Conservation (phyloP, 2,888 invertebrate species). For the Amphipyra tragopoginis region DNA sequence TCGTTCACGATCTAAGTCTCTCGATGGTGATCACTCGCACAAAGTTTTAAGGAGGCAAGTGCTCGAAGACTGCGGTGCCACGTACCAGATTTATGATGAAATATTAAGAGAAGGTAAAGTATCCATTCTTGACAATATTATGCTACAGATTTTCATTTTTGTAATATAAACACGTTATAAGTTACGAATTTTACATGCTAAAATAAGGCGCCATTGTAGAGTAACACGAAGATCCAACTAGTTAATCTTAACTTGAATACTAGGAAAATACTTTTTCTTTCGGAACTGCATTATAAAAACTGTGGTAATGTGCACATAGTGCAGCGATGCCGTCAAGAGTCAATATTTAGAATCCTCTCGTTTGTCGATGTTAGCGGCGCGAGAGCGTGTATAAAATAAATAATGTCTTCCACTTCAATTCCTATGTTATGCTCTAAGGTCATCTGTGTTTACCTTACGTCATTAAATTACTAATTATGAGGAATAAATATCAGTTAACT, state of each 20-base stretch:
- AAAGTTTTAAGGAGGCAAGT: slow-evolving; percentile 78
- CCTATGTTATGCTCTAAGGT: slow-evolving; percentile 52
- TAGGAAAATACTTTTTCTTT: background rate
- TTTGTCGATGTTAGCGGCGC: slow-evolving; percentile 24
- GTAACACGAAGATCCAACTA: too few relatives aligned
- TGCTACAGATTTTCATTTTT: background rate
- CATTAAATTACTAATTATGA: slow-evolving; percentile 14
- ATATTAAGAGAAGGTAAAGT: slow-evolving; percentile 90
- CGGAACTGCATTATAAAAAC: slow-evolving; percentile 3
- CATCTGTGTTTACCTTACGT: slow-evolving; percentile 33
- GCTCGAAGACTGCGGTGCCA: slow-evolving; percentile 94
- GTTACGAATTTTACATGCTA: too few relatives aligned
- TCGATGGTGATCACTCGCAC: slow-evolving; percentile 91
- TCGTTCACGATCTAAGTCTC: slow-evolving; percentile 93
- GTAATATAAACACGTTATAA: background rate
- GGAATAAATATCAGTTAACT: slow-evolving; percentile 19
- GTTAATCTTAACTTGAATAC: background rate
- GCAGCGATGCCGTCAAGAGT: slow-evolving; percentile 1
- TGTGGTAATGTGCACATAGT: slow-evolving; percentile 1
- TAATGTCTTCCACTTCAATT: slow-evolving; percentile 54
- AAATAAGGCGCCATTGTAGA: too few relatives aligned
- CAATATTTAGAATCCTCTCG: slow-evolving; percentile 47
- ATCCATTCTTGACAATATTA: slow-evolving; percentile 11
- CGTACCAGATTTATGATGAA: slow-evolving; percentile 94
- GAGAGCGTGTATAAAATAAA: slow-evolving; percentile 55